Evolutionary conservation across 1,140 invertebrate genomes (phyloP).

Genomic region (Plodia interpunctella): DNA sequence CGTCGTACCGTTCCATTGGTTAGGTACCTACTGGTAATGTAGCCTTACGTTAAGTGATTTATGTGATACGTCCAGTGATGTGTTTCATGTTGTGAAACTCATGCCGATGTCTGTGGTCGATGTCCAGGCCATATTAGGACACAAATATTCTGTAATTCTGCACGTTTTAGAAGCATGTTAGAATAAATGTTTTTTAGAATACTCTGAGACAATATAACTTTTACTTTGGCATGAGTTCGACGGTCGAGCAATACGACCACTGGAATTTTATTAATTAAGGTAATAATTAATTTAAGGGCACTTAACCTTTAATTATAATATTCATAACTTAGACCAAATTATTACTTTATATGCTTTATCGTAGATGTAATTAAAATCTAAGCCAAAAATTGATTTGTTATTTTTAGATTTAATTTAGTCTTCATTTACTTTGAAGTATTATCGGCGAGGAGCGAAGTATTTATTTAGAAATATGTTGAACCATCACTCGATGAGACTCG

Average conservation of each 20-base stretch:
- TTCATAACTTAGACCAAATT: slow-evolving; percentile 76
- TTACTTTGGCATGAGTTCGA: slow-evolving; percentile 40
- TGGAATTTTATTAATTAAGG: slow-evolving; percentile 63
- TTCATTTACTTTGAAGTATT: slow-evolving; percentile 70
- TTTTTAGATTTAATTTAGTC: slow-evolving; percentile 58
- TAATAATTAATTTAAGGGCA: slow-evolving; percentile 72
- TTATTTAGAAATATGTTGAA: slow-evolving; percentile 53
- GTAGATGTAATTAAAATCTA: slow-evolving; percentile 73
- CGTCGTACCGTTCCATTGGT: slow-evolving; percentile 73
- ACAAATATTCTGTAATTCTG: background rate
- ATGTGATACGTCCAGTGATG: slow-evolving; percentile 74
- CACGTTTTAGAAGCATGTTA: slow-evolving; percentile 4
- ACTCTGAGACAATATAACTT: background rate
- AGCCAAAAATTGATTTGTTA: slow-evolving; percentile 75
- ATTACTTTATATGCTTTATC: slow-evolving; percentile 72
- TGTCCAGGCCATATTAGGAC: background rate
- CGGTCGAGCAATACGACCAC: slow-evolving; percentile 38
- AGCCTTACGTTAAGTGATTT: slow-evolving; percentile 61
- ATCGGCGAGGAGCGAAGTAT: slow-evolving; percentile 59
- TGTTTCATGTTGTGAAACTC: background rate
- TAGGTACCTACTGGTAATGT: slow-evolving; percentile 66
- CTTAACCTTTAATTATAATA: slow-evolving; percentile 69
- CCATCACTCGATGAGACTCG: slow-evolving; percentile 23
- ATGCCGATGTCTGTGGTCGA: background rate
- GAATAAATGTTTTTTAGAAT: background rate